These are phyloP conservation scores for Acanthiza pusilla DNA, from an alignment of 2,797 vertebrate species.

Conservation along the genomic window DNA sequence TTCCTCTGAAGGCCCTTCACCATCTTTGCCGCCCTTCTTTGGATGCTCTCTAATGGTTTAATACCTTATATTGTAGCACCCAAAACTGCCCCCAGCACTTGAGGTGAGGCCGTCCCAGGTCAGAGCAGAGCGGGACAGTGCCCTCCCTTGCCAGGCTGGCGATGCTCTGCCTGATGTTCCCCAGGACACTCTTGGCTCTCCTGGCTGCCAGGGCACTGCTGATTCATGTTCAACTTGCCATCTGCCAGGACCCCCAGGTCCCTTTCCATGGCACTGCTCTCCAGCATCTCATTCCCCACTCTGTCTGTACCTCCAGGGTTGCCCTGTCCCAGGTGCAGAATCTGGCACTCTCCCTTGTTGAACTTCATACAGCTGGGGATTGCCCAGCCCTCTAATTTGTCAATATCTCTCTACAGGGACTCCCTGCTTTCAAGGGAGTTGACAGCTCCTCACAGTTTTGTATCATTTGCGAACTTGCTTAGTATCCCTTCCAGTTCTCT, in stretches of 20 bases:
- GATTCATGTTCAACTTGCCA: neutral
- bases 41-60: neutral
- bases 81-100: neutral
- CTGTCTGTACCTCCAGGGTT: neutral
- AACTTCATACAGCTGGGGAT: neutral
- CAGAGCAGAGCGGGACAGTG: neutral
- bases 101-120: accelerated
- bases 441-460: neutral
- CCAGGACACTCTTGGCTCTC: accelerated
- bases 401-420: neutral
- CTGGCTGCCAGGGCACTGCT: neutral
- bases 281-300: neutral
- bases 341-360: neutral
- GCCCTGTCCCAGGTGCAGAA: neutral
- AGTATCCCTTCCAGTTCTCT: neutral
- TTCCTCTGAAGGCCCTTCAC: neutral
- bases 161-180: accelerated
- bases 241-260: neutral
- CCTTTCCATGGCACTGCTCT: neutral
- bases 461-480: neutral
- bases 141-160: accelerated
- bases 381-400: neutral
- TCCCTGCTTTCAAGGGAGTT: neutral
- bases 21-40: neutral
- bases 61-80: no score